A percentile compares a stretch with the other conserved stretches of the same genome.
These are phyloP conservation scores for Amphiprion ocellaris DNA, from an alignment of 2,113 vertebrate genomes.

Conservation along the genomic window DNA sequence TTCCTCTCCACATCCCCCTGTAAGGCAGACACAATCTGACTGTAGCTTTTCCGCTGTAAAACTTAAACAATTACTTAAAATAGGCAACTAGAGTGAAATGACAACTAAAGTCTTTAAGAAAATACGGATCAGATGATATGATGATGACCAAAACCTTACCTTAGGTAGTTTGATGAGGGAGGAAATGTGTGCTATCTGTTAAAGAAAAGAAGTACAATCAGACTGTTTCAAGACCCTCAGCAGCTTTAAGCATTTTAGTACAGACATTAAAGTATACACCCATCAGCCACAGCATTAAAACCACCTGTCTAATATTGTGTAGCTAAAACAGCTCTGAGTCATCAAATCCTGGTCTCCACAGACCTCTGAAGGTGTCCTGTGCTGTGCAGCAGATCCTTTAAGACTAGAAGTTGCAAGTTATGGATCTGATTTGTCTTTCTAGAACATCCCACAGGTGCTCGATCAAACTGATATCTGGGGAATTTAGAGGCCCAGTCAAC, in stretches of 20 bases:
- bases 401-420: too few relatives aligned
- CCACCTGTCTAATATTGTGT: too few relatives aligned
- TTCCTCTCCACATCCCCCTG: constrained; percentile 97
- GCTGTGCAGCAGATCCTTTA: too few relatives aligned
- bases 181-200: constrained; percentile 95
- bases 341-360: too few relatives aligned
- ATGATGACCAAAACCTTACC: constrained; percentile 80
- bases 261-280: not conserved
- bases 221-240: not conserved
- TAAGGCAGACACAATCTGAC: constrained; percentile 2
- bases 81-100: fast-evolving
- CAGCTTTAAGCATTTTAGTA: not conserved
- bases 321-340: too few relatives aligned
- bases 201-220: not conserved
- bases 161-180: constrained; percentile 96
- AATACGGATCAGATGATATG: not conserved
- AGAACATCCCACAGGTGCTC: too few relatives aligned
- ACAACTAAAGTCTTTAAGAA: not conserved
- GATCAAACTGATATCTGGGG: too few relatives aligned
- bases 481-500: too few relatives aligned
- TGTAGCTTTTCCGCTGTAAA: too few relatives aligned
- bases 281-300: not conserved
- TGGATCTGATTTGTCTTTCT: too few relatives aligned
- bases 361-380: too few relatives aligned
- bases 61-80: not conserved